Evolutionary conservation across 2,888 invertebrate species (phyloP), one percentile per base, ranked within the genome.

Genomic region (Heliconius sara): DNA sequence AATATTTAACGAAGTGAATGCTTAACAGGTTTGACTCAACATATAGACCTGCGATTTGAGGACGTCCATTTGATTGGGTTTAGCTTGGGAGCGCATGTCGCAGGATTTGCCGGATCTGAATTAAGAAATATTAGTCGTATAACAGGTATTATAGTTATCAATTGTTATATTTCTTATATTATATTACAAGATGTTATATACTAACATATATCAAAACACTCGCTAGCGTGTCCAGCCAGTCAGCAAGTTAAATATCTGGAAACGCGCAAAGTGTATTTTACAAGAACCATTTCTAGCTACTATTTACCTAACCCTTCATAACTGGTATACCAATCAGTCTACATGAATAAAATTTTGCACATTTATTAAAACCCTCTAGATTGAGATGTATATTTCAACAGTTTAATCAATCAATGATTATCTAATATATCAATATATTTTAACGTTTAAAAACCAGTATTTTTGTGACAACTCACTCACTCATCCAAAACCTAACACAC

Each of bases 1-100:
- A 34, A 16, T 73, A 60, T 73, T 60, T 57, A 39, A 60, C 5
- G n/a, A 60, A 60, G 73, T 73, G 52, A 43, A 66, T 57, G 67
- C 52, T 74, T 10, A 66, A 57, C 82, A 87, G 87, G 87, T 76
- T 93, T 97, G 67, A 96, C 96, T 72, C 95, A 96, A 84, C 95
- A 97, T 87, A 96, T 97, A 83, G 97, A 97, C 3, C 94, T 98
- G 76, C 96, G 97, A 52, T 94, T 97, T 81, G 96, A 97, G 83
- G 97, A 97, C 84, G 97, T 98, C 57, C 99, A 99, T 88, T 92
- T 99, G 68, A 98, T 99, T 79, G 98, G 98, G 19, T 99, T 99
- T 91, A 98, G 98, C 88, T 95, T 99, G 81, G 99, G 99, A 0
- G 98, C 98, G 0, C 99, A 99, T 89, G 98, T 98, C 0, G 98